phyloP scores from a whole-genome alignment of 2,888 invertebrate genomes.

The Cephus nigrinus region DNA sequence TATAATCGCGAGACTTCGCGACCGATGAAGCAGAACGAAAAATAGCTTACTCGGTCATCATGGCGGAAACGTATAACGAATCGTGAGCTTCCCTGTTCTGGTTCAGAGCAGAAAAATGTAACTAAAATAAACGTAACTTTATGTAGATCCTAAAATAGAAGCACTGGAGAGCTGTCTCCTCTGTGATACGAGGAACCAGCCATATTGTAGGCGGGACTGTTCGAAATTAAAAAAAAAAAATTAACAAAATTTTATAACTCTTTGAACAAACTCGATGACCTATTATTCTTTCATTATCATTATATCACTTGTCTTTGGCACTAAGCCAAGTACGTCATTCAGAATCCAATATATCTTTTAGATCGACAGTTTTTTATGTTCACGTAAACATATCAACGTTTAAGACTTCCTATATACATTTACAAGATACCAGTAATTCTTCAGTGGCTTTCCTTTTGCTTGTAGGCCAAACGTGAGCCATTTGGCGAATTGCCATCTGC shows the following conservation, averaged over 20 bases:
- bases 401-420: neutral
- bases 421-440: neutral
- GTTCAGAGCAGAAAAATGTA: conserved; percentile 42
- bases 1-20: neutral
- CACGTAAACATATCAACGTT: neutral
- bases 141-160: conserved; percentile 19
- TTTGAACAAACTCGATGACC: neutral
- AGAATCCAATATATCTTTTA: conserved; percentile 12
- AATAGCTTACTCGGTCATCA: conserved; percentile 44
- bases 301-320: conserved; percentile 18
- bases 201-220: conserved; percentile 20
- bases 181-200: conserved; percentile 22
- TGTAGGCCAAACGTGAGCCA: conserved; percentile 2
- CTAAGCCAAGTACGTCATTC: conserved; percentile 15
- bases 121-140: conserved; percentile 45
- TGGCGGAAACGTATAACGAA: conserved; percentile 27
- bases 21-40: conserved; percentile 8
- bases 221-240: conserved; percentile 12
- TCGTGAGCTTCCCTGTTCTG: conserved; percentile 20
- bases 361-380: neutral
- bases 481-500: neutral
- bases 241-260: neutral
- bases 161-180: conserved; percentile 38
- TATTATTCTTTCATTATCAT: neutral
- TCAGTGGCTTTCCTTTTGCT: neutral